Base-by-base conservation (phyloP, 2,888 invertebrate species). In the Drosophila diplacantha region DNA sequence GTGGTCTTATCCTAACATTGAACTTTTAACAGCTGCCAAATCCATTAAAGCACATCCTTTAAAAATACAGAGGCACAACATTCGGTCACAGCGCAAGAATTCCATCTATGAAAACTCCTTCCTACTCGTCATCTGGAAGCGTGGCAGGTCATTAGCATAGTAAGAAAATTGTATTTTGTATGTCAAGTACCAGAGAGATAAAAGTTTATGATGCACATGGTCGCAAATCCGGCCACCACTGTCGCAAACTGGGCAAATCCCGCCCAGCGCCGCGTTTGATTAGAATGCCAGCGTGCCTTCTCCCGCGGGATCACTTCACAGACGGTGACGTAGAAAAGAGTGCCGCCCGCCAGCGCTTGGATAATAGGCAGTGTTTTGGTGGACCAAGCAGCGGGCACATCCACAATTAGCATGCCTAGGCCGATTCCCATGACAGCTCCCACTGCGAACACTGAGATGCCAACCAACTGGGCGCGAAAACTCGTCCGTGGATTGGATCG, bases 231-330 rank as follows among this genome's bases (percentile, higher is more conserved):
- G 1, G 89, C 49, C 2, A 85, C 75, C 7, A 93, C 91, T 0
- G 92, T 88, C 0, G 90, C 22, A 60, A 93, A 91, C 86, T 94
- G 94, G 2, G 90, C 80, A 31, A 93, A 78, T 6, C 94, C 93
- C 3, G 93, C 93, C 16, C 82, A 64, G 60, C 90, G 90, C 47
- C 87, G 87, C 38, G 87, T 87, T 31, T 84, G 84, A 74, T 89
- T 88, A 74, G 91, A 90, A 84, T 94, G 93, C 93, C 93, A 94
- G 68, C 91, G 90, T 46, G 93, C 92, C 69, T 93, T 90, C 88
- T 94, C 94, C 35, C 94, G 90, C 1, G 94, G 94, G 38, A 94
- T 87, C 41, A 94, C 92, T 86, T 94, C 94, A 78, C 93, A 92
- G 1, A 94, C 92, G 0, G 94, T 93, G 58, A 94, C 93, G 86